phyloP scores from a whole-genome alignment of 2,888 invertebrate species.

The Pogonocherus hispidulus region DNA sequence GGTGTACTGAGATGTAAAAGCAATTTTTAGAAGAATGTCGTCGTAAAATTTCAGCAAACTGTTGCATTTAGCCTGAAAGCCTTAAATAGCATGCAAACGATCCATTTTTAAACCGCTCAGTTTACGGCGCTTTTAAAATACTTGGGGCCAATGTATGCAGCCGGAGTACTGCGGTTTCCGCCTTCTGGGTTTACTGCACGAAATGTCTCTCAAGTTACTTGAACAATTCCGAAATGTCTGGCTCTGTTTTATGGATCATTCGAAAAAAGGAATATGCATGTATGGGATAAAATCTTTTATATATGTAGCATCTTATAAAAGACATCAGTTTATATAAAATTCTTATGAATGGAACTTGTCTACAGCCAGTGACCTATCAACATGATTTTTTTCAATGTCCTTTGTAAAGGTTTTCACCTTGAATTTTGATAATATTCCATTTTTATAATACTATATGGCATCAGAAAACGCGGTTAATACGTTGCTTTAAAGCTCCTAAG shows the following conservation, averaged over 20 bases:
- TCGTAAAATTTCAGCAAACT: not conserved
- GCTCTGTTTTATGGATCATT: not conserved
- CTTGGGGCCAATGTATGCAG: not conserved
- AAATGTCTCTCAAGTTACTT: not conserved
- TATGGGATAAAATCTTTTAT: too few species aligned
- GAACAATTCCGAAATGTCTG: not conserved
- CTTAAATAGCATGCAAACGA: not conserved
- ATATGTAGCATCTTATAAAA: too few species aligned
- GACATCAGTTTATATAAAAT: too few species aligned
- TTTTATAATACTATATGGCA: too few species aligned
- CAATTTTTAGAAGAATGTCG: not conserved
- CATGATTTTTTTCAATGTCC: too few species aligned
- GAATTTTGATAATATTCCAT: too few species aligned
- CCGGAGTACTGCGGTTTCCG: not conserved
- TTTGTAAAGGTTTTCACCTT: too few species aligned
- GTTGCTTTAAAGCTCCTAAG: too few species aligned
- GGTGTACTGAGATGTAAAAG: not conserved
- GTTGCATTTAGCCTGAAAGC: not conserved
- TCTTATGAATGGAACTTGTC: too few species aligned
- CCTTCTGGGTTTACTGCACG: not conserved
- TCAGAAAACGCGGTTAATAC: too few species aligned
- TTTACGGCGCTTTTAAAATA: not conserved
- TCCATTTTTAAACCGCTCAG: not conserved
- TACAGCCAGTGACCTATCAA: too few species aligned
- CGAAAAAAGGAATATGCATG: too few species aligned